Conservation (phyloP, 2,113 vertebrate species). For the Scomber scombrus region DNA sequence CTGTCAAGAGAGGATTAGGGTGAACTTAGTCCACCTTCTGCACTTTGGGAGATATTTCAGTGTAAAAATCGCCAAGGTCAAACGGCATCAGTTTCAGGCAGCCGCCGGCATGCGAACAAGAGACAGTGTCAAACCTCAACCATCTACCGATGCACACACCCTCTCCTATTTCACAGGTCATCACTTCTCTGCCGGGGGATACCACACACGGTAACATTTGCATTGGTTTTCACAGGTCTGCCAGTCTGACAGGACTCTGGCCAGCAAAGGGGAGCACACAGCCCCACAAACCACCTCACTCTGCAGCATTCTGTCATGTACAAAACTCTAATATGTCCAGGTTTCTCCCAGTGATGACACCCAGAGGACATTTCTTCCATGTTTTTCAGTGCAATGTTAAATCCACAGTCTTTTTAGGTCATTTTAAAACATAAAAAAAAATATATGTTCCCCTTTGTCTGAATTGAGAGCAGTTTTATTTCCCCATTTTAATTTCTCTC, state of each 20-base stretch:
- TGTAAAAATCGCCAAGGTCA: conserved; percentile 60
- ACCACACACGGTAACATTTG: conserved; percentile 2
- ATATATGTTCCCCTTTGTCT: no score
- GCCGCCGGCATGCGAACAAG: conserved; percentile 55
- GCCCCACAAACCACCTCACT: no score
- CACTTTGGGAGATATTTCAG: conserved; percentile 50
- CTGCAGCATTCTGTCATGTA: no score
- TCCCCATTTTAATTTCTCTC: no score
- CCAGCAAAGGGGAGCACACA: no score
- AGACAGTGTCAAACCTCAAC: conserved; percentile 71
- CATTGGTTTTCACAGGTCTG: neutral
- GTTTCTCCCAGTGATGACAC: no score
- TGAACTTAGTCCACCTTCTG: conserved; percentile 25
- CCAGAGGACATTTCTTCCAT: no score
- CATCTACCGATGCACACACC: conserved; percentile 51
- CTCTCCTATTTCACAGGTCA: conserved; percentile 69
- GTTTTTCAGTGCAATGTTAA: no score
- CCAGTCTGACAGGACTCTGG: neutral
- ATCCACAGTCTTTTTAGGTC: no score
- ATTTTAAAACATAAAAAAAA: no score
- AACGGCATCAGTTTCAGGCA: conserved; percentile 44
- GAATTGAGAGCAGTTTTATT: no score
- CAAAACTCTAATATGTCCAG: no score
- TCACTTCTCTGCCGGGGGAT: conserved; percentile 39
- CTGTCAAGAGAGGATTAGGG: conserved; percentile 1